These are phyloP conservation scores for Parnassius orleans DNA, from an alignment of 2,888 invertebrate species.

Conservation along the genomic window DNA sequence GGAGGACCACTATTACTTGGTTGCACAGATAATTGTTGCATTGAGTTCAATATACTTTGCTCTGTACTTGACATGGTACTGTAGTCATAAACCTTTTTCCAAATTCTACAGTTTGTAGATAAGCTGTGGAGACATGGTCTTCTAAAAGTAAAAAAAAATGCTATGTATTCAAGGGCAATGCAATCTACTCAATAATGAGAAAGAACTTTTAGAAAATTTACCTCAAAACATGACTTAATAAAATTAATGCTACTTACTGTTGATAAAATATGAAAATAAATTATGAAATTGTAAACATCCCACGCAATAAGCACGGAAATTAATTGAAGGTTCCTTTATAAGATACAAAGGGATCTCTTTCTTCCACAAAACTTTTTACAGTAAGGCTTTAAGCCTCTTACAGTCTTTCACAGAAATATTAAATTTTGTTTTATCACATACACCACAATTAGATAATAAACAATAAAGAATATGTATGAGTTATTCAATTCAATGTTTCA, in stretches of 20 bases:
- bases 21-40: slow-evolving; percentile 78
- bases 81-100: slow-evolving; percentile 44
- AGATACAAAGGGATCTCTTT: slow-evolving; percentile 8
- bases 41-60: slow-evolving; percentile 75
- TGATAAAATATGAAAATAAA: slow-evolving; percentile 24
- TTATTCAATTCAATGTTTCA: slow-evolving; percentile 31
- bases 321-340: slow-evolving; percentile 15
- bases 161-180: slow-evolving; percentile 35
- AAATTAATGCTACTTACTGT: slow-evolving; percentile 20
- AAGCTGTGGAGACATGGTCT: slow-evolving; percentile 59
- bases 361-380: neutral
- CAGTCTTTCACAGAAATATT: slow-evolving; percentile 2
- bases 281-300: slow-evolving; percentile 58
- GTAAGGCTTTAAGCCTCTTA: neutral
- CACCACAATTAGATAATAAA: slow-evolving; percentile 29
- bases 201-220: slow-evolving; percentile 8
- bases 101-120: slow-evolving; percentile 48
- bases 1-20: slow-evolving; percentile 68
- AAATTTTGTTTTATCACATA: slow-evolving; percentile 23
- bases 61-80: slow-evolving; percentile 80
- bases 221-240: slow-evolving; percentile 24
- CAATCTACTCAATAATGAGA: slow-evolving; percentile 27
- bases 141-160: slow-evolving; percentile 51
- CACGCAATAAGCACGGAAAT: slow-evolving; percentile 63
- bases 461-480: slow-evolving; percentile 26